Conservation (phyloP, 2,888 invertebrate genomes). For the Lepidocyrtinus sp. region DNA sequence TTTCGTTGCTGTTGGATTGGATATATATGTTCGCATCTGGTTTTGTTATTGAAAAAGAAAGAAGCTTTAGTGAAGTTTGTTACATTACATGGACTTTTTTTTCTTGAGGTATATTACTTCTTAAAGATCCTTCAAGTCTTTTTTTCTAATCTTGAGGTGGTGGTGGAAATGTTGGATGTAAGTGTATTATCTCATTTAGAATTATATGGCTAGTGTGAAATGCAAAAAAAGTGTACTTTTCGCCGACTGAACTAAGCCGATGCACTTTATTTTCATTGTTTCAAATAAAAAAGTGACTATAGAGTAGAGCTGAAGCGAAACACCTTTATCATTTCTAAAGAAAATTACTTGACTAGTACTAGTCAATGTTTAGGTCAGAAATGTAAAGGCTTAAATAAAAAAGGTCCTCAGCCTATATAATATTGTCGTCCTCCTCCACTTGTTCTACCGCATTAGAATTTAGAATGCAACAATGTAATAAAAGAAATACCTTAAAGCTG, state of each 20-base stretch:
- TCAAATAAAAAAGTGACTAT: constrained; percentile 7
- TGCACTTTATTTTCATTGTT: constrained; percentile 16
- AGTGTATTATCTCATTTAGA: too few relatives aligned
- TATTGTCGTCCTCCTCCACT: too few relatives aligned
- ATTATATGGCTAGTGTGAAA: background rate
- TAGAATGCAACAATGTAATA: background rate
- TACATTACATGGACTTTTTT: too few relatives aligned
- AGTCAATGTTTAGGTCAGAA: too few relatives aligned
- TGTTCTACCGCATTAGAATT: too few relatives aligned
- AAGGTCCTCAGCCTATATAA: too few relatives aligned
- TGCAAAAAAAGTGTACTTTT: constrained; percentile 4
- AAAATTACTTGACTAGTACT: background rate
- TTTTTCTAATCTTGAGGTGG: constrained; percentile 17
- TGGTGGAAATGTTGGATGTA: background rate
- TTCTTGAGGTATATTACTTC: background rate
- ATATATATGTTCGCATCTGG: constrained; percentile 9
- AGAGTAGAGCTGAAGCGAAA: too few relatives aligned
- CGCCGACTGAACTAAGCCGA: background rate
- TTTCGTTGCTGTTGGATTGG: background rate
- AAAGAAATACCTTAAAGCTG: too few relatives aligned
- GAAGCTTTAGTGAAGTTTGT: constrained; percentile 6
- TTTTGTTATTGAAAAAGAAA: constrained; percentile 7
- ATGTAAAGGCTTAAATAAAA: too few relatives aligned
- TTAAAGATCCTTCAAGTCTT: background rate
- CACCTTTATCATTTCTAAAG: background rate